Evolutionary conservation across 2,888 invertebrate species (phyloP).

Genomic region (Hanleya hanleyi): DNA sequence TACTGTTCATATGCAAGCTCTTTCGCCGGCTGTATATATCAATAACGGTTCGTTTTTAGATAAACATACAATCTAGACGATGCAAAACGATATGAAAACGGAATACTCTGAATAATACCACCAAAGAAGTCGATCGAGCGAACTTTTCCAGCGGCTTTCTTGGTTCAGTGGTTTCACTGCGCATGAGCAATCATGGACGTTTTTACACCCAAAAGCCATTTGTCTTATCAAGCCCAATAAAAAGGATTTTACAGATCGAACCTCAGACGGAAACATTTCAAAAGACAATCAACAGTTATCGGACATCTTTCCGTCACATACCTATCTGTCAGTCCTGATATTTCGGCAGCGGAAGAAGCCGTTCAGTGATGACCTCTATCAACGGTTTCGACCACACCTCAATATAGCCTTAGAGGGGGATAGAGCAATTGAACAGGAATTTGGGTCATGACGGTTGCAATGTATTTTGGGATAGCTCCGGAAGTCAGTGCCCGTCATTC

Average conservation of each 20-base stretch:
- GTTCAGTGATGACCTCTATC: conserved; percentile 24
- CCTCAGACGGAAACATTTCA: too few relatives aligned
- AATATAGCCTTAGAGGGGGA: conserved; percentile 59
- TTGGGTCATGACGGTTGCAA: conserved; percentile 1
- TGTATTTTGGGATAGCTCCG: background rate
- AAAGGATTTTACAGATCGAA: too few relatives aligned
- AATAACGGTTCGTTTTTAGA: too few relatives aligned
- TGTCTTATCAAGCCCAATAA: too few relatives aligned
- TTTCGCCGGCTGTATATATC: too few relatives aligned
- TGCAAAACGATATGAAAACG: too few relatives aligned
- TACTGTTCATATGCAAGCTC: too few relatives aligned
- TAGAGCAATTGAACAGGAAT: conserved; percentile 40
- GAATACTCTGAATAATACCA: too few relatives aligned
- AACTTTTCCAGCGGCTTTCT: background rate
- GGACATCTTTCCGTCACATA: background rate
- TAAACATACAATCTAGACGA: too few relatives aligned
- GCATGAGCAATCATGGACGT: background rate
- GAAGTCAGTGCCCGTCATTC: background rate
- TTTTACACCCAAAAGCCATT: too few relatives aligned
- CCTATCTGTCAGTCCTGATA: background rate
- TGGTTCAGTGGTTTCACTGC: background rate
- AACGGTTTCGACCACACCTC: conserved; percentile 62
- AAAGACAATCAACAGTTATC: background rate
- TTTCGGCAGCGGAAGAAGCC: conserved; percentile 1
- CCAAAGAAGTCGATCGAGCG: too few relatives aligned